phyloP scores from a whole-genome alignment of 2,888 invertebrate species.

The Furcula furcula region DNA sequence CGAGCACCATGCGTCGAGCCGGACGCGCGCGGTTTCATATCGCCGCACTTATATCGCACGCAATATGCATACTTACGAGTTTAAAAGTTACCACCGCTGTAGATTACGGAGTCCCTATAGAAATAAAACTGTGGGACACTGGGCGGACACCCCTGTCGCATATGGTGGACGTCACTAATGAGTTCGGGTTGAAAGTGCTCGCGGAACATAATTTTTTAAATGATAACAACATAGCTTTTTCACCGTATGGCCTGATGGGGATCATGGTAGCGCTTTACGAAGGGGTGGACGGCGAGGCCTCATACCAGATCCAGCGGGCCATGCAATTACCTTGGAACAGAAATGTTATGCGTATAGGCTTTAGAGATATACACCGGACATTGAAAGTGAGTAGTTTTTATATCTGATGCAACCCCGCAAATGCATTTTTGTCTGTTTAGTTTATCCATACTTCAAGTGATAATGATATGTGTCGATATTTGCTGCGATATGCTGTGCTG shows the following conservation, averaged over 20 bases:
- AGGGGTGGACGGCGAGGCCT: conserved; percentile 88
- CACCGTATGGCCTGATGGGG: conserved; percentile 91
- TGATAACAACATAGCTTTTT: conserved; percentile 91
- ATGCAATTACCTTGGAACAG: conserved; percentile 87
- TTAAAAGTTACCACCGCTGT: conserved; percentile 29
- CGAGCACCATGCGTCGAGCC: conserved; percentile 58
- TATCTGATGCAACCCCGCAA: background rate
- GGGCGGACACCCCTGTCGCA: conserved; percentile 84
- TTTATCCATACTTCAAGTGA: no score
- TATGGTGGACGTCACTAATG: conserved; percentile 91
- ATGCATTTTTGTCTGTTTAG: no score
- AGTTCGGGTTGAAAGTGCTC: conserved; percentile 86
- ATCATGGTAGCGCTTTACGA: conserved; percentile 90
- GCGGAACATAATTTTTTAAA: conserved; percentile 87
- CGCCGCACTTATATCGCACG: conserved; percentile 23
- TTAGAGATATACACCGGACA: conserved; percentile 91
- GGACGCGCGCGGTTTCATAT: conserved; percentile 47
- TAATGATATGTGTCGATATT: no score
- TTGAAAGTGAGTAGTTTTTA: conserved; percentile 88
- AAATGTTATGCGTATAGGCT: conserved; percentile 88
- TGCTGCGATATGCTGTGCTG: no score
- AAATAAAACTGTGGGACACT: conserved; percentile 71
- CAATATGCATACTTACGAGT: conserved; percentile 36
- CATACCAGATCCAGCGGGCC: conserved; percentile 86
- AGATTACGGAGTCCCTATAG: conserved; percentile 64